Evolutionary conservation across 2,888 invertebrate species (phyloP).

Genomic region (Drosophila recens): DNA sequence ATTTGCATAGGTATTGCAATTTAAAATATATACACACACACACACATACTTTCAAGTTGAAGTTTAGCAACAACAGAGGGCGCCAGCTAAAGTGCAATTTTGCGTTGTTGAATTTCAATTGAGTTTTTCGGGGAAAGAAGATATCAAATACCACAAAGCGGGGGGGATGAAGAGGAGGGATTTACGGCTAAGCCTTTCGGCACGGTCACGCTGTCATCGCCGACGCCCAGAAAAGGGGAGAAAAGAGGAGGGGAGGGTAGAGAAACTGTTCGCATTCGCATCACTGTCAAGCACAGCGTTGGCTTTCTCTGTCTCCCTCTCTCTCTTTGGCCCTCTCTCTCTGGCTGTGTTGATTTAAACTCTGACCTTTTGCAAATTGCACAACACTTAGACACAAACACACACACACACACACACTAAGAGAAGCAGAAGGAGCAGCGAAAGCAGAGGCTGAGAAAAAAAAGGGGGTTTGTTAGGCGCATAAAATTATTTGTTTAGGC

Average conservation of each 20-base stretch:
- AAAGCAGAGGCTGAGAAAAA: neutral
- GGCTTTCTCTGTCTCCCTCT: slow-evolving; percentile 14
- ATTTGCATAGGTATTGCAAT: slow-evolving; percentile 35
- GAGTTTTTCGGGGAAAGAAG: slow-evolving; percentile 4
- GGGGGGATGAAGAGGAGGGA: neutral
- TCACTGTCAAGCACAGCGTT: slow-evolving; percentile 47
- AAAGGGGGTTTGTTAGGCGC: slow-evolving; percentile 17
- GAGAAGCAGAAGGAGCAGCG: neutral
- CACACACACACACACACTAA: too few species aligned
- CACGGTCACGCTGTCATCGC: slow-evolving; percentile 48
- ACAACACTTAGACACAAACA: slow-evolving; percentile 44
- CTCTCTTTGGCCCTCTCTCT: neutral
- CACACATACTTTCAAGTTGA: neutral
- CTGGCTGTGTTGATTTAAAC: slow-evolving; percentile 60
- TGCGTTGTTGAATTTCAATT: slow-evolving; percentile 40
- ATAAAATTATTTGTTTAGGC: slow-evolving; percentile 74
- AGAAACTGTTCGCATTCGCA: slow-evolving; percentile 20
- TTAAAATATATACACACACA: neutral
- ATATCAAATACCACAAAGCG: slow-evolving; percentile 25
- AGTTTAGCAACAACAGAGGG: slow-evolving; percentile 25
- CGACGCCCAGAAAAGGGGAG: neutral
- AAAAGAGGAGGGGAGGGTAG: neutral
- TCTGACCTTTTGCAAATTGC: slow-evolving; percentile 68
- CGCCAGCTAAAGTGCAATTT: slow-evolving; percentile 34
- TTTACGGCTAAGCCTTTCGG: slow-evolving; percentile 36